Base-by-base conservation (phyloP, 2,797 vertebrate species). In the Danionella dracula region DNA sequence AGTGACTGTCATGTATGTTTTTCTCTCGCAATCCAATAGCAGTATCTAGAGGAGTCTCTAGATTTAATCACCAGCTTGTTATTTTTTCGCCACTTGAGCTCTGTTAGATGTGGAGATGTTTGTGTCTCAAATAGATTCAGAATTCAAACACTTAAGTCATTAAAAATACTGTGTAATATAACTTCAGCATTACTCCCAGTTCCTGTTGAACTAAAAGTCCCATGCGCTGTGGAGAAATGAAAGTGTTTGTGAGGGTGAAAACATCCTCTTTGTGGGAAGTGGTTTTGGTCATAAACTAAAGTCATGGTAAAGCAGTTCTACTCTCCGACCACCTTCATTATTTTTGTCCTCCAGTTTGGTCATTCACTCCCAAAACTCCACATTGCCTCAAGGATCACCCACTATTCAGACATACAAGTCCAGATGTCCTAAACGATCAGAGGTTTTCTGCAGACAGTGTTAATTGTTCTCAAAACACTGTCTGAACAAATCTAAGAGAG, bases 221-320 rank as follows among this genome's bases (percentile, higher is more conserved):
- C 42, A 48, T 57, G 37, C 66, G 54, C 67, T 40, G 37, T 60
- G 60, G 66, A 71, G 45, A 63, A 65, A 66, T 44, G 59, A 61
- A 70, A 57, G 35, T 7, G 10, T 8, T 20, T 9, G 29, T 38
- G 71, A 57, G 53, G 68, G 54, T 58, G 46, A 71, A 68, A 61
- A 70, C 63, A 70, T 76, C 74, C 68, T 66, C 51, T 68, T 63
- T 58, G 48, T 50, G 61, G 65, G 61, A 41, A 62, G 35, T 63
- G 15, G 40, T 67, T 69, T 73, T 57, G 61, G 50, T 40, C 56
- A 68, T 75, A 72, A n/a, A n/a, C n/a, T n/a, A n/a, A 78, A 53
- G 78, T 80, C 71, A 78, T 75, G 62, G 68, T 75, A 61, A 63
- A 50, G 45, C 34, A 20, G 53, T 27, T 27, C 8, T 16, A 21